Conservation (phyloP, 2,113 vertebrate genomes). For the Caranx melampygus region DNA sequence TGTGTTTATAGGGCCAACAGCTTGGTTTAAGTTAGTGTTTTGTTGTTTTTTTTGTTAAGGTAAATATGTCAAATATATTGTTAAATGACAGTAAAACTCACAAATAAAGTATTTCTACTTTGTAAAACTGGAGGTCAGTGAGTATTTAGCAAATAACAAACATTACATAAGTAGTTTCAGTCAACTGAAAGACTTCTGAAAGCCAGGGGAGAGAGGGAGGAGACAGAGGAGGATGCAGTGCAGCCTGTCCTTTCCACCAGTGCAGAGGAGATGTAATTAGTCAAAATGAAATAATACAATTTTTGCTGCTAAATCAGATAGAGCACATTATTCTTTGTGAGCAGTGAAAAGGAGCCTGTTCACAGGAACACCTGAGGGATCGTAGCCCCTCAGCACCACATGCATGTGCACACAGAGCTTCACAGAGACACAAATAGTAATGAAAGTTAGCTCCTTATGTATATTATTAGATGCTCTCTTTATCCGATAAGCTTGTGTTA, state of each 20-base stretch:
- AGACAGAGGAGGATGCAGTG: slow-evolving; percentile 19
- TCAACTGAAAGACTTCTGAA: slow-evolving; percentile 29
- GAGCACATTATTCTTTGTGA: slow-evolving; percentile 46
- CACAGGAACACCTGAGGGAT: slow-evolving; percentile 71
- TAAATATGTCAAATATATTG: too few species aligned
- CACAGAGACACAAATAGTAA: not conserved
- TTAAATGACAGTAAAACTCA: not conserved
- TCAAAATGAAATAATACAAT: slow-evolving; percentile 77
- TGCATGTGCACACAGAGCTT: not conserved
- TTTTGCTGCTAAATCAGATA: slow-evolving; percentile 78
- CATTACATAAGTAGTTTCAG: slow-evolving; percentile 56
- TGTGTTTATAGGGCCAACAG: too few species aligned
- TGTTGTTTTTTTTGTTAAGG: too few species aligned
- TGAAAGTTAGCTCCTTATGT: not conserved
- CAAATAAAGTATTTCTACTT: not conserved
- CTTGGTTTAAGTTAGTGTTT: too few species aligned
- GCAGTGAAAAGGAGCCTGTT: slow-evolving; percentile 70
- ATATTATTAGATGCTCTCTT: not conserved
- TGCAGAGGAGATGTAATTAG: slow-evolving; percentile 73
- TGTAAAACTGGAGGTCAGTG: not conserved
- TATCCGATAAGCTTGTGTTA: not conserved
- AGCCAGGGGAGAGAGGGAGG: slow-evolving; percentile 11
- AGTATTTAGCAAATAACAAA: not conserved
- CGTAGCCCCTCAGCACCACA: not conserved
- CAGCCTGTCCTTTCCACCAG: slow-evolving; percentile 34